These are phyloP conservation scores for Yasuhikotakia modesta DNA, from an alignment of 2,797 vertebrate genomes.

Conservation along the genomic window DNA sequence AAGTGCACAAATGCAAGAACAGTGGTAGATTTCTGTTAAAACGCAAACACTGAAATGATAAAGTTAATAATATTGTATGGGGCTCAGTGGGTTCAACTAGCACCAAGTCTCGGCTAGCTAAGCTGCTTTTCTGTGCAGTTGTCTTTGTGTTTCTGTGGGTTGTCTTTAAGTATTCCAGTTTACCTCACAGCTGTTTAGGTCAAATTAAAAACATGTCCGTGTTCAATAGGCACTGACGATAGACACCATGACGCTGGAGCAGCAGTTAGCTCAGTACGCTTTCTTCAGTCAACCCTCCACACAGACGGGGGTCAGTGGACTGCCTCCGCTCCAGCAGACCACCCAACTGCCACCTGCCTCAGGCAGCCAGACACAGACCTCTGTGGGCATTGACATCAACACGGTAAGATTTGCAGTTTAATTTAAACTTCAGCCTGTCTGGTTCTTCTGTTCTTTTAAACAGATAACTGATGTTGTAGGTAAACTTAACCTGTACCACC, in stretches of 20 bases:
- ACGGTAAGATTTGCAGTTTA: conserved; percentile 76
- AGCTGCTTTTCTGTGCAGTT: too few species aligned
- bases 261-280: conserved; percentile 91
- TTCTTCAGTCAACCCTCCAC: conserved; percentile 86
- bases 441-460: background rate
- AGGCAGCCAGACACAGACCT: conserved; percentile 81
- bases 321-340: conserved; percentile 83
- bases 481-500: too few species aligned
- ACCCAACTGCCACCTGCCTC: conserved; percentile 84
- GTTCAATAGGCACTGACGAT: conserved; percentile 80
- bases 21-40: too few species aligned
- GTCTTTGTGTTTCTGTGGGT: too few species aligned
- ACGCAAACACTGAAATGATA: too few species aligned
- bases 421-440: background rate
- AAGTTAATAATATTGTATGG: too few species aligned
- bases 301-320: conserved; percentile 76
- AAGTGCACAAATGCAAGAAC: too few species aligned
- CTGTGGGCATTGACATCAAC: conserved; percentile 85
- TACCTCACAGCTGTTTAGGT: too few species aligned
- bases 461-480: too few species aligned
- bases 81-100: too few species aligned
- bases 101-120: too few species aligned
- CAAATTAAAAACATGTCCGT: conserved; percentile 61
- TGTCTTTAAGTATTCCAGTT: too few species aligned
- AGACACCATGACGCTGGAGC: conserved; percentile 89